Conservation (phyloP, 23 tunicate genomes). For the Trididemnum clinides region DNA sequence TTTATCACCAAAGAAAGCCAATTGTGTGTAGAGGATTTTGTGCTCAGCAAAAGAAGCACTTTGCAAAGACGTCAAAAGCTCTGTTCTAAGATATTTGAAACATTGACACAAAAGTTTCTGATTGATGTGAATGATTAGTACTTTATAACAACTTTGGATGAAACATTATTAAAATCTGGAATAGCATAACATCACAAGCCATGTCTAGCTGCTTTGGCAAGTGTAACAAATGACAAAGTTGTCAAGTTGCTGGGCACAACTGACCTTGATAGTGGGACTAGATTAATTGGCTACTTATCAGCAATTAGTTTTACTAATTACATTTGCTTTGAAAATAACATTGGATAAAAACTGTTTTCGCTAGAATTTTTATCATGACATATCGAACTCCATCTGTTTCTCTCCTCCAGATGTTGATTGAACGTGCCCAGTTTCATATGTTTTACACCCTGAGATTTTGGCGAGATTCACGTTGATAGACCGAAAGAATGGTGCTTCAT, state of each 20-base stretch:
- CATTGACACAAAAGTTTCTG: not conserved
- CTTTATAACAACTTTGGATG: conserved; percentile 12
- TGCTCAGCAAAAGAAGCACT: not conserved
- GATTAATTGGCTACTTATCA: too few relatives aligned
- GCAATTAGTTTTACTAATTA: too few relatives aligned
- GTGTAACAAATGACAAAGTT: not conserved
- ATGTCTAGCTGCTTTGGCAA: not conserved
- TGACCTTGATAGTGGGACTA: not conserved
- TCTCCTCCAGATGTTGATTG: too few relatives aligned
- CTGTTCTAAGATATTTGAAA: not conserved
- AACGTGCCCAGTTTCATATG: too few relatives aligned
- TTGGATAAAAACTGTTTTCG: too few relatives aligned
- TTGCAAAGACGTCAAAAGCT: too few relatives aligned
- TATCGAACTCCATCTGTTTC: too few relatives aligned
- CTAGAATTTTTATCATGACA: too few relatives aligned
- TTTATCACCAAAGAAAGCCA: not conserved
- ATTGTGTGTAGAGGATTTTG: not conserved
- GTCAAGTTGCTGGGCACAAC: conserved; percentile 9
- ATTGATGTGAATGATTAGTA: not conserved
- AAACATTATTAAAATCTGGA: not conserved
- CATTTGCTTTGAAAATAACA: too few relatives aligned
- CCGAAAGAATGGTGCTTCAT: too few relatives aligned
- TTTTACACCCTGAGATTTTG: too few relatives aligned
- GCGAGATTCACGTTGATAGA: too few relatives aligned
- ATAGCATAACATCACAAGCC: not conserved